Percentiles rank a stretch among this genome's conserved stretches.
These are phyloP conservation scores for Drosophila yooni DNA, from an alignment of 2,888 invertebrate species.

Conservation along the genomic window DNA sequence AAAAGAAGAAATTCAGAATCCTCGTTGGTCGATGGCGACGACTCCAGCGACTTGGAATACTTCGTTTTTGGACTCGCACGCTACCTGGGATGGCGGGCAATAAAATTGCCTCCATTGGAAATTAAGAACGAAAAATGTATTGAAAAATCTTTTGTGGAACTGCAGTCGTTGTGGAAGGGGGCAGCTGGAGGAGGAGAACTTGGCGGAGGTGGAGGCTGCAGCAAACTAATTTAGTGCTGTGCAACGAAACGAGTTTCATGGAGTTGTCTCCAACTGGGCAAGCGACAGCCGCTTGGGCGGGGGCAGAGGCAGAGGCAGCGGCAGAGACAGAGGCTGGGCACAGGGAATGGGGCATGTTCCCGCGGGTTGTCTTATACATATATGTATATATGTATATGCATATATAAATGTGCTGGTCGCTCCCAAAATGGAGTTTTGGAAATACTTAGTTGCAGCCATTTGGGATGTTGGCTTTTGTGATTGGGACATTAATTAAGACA, in stretches of 20 bases:
- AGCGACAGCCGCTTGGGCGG: background rate
- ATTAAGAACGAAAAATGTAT: slow-evolving; percentile 79
- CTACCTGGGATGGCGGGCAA: slow-evolving; percentile 70
- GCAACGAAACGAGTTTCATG: slow-evolving; percentile 74
- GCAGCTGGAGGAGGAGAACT: background rate
- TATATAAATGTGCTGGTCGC: slow-evolving; percentile 30
- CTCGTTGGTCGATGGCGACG: slow-evolving; percentile 47
- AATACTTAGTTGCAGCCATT: slow-evolving; percentile 35
- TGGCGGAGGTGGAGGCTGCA: slow-evolving; percentile 42
- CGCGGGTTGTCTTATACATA: slow-evolving; percentile 18
- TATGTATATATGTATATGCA: slow-evolving; percentile 48
- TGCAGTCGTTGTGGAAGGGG: slow-evolving; percentile 29
- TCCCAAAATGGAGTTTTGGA: slow-evolving; percentile 69
- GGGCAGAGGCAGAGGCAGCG: background rate
- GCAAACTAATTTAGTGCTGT: slow-evolving; percentile 73
- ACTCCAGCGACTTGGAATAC: slow-evolving; percentile 16
- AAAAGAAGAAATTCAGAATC: slow-evolving; percentile 30
- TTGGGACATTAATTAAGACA: slow-evolving; percentile 80
- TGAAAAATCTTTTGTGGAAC: slow-evolving; percentile 56
- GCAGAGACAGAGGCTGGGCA: background rate
- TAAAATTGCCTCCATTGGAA: slow-evolving; percentile 80
- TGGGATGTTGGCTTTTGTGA: slow-evolving; percentile 41
- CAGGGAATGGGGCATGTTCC: background rate
- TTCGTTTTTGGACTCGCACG: slow-evolving; percentile 46
- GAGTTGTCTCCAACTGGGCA: slow-evolving; percentile 29